phyloP scores from a whole-genome alignment of 2,888 invertebrate species.

The Oeneis ivallda region DNA sequence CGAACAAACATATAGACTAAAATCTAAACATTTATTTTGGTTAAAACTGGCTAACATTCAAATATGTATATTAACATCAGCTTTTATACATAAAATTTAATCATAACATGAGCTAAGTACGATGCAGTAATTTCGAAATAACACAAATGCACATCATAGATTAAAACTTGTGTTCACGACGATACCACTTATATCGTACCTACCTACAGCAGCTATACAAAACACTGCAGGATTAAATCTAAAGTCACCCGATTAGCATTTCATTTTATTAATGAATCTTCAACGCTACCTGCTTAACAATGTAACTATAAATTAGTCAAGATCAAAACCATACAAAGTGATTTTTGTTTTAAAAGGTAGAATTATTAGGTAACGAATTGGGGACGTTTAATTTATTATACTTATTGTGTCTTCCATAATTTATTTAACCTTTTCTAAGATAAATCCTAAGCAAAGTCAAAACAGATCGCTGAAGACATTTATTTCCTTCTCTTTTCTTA shows the following conservation, averaged over 20 bases:
- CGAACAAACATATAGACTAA: too few relatives aligned
- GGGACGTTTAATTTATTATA: neutral
- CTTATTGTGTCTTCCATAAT: neutral
- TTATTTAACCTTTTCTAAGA: neutral
- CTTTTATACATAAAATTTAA: too few relatives aligned
- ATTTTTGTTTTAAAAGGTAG: neutral
- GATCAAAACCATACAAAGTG: neutral
- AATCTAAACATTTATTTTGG: too few relatives aligned
- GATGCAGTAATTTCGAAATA: too few relatives aligned
- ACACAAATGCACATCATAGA: too few relatives aligned
- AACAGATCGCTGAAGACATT: neutral
- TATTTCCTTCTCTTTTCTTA: neutral
- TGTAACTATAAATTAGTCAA: constrained; percentile 9
- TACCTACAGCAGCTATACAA: constrained; percentile 22
- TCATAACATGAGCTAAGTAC: too few relatives aligned
- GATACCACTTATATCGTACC: constrained; percentile 43
- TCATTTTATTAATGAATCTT: constrained; percentile 77
- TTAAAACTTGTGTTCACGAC: constrained; percentile 47
- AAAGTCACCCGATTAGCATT: constrained; percentile 74
- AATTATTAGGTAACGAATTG: neutral
- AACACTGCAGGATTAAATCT: constrained; percentile 56
- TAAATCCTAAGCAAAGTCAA: too few relatives aligned
- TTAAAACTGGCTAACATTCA: too few relatives aligned
- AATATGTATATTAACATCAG: too few relatives aligned
- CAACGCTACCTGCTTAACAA: constrained; percentile 40